Base-by-base conservation (phyloP, 2,113 vertebrate species). In the Tychaedon coryphoeus region DNA sequence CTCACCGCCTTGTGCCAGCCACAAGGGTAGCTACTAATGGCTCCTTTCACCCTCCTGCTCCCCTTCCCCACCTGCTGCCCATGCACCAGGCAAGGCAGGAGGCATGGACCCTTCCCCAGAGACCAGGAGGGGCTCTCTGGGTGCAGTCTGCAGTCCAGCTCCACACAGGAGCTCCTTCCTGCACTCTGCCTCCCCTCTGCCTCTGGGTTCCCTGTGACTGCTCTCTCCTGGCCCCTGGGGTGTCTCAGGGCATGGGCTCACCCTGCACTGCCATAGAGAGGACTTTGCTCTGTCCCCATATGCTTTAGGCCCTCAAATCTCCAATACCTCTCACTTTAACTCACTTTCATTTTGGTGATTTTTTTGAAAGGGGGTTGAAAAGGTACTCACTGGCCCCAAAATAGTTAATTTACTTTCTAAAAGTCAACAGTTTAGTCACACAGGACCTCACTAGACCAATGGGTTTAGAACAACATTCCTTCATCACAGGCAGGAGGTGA, bases 201-300 rank as follows among this genome's bases (percentile, higher is more conserved):
- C 62, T 10, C 42, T 4, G 0, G 20, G 26, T 17, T 51, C 50
- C 50, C 4, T 19, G 34, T 53, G 73, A 24, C 29, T 0, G 0
- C 28, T 84, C 45, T 50, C 29, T 87, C 33, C 12, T 1, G 1
- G 74, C 43, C 67, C 5, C 0, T 1, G 13, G 86, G 22, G 34
- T 3, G 0, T 5, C 67, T n/a, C 0, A 1, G 58, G 31, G 54
- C 80, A 38, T 0, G 0, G 72, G 51, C 47, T 79, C 51, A 20
- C 38, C 3, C 0, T 23, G 14, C 57, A 11, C 40, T 26, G 9
- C 73, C 10, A 0, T 5, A 25, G 47, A 34, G 1, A 2, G 58
- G 73, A 51, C 45, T 65, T 86, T 3, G 1, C 45, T 74, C 38
- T 45, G 54, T n/a, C 62, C 57, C 14, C 29, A 7, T 53, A 6